These are phyloP conservation scores for Microtus californicus DNA, from an alignment of 2,797 vertebrate species.

Conservation along the genomic window DNA sequence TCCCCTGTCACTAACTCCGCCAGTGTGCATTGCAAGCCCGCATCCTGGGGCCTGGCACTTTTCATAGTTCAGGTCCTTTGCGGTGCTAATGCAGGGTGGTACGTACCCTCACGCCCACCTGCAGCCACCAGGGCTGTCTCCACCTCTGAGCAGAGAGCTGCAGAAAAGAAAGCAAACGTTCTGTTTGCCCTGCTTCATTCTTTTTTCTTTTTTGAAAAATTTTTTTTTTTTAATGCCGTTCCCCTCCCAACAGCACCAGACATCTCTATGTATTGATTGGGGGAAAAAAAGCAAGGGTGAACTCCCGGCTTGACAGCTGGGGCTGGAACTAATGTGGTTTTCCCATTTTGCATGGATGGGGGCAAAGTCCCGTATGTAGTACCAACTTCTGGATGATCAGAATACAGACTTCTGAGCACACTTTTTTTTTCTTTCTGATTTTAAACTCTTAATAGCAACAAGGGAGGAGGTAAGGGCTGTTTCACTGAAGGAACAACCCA, in stretches of 20 bases:
- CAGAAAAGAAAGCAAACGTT: constrained; percentile 37
- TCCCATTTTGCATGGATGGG: constrained; percentile 35
- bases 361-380: background rate
- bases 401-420: constrained; percentile 55
- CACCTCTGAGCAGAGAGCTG: constrained; percentile 32
- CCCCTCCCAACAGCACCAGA: constrained; percentile 54
- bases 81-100: background rate
- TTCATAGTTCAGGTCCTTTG: constrained; percentile 72
- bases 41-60: constrained; percentile 8
- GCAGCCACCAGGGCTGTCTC: background rate
- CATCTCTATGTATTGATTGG: constrained; percentile 69
- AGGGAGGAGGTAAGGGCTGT: background rate
- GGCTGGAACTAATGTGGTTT: constrained; percentile 55
- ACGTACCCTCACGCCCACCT: background rate
- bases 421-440: background rate
- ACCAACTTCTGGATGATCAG: constrained; percentile 36
- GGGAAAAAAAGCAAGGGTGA: constrained; percentile 40
- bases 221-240: constrained; percentile 19
- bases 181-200: constrained; percentile 24
- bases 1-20: constrained; percentile 34
- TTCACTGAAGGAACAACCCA: constrained; percentile 16
- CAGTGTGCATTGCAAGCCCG: constrained; percentile 63
- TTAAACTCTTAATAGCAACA: constrained; percentile 2
- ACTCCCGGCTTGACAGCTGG: constrained; percentile 70
- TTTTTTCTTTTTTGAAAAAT: background rate